Conservation (phyloP, 2,888 invertebrate genomes). For the Drosophila engyochracea region DNA sequence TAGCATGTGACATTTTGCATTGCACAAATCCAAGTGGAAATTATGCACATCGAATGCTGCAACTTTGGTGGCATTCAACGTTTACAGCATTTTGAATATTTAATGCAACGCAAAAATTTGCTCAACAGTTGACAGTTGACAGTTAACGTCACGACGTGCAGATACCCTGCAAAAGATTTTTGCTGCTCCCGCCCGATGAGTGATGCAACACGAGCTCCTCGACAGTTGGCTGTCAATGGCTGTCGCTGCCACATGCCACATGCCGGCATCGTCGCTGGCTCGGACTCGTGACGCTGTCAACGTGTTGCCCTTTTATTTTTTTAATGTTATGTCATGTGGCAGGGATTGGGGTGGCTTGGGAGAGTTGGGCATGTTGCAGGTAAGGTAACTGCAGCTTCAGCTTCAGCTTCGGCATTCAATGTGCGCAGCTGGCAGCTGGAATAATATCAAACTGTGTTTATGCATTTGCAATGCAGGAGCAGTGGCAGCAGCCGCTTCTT, state of each 20-base stretch:
- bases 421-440: slow-evolving; percentile 75
- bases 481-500: slow-evolving; percentile 30
- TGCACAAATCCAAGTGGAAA: slow-evolving; percentile 76
- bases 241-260: slow-evolving; percentile 54
- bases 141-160: slow-evolving; percentile 15
- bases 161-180: slow-evolving; percentile 37
- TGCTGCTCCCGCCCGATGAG: background rate
- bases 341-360: background rate
- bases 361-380: background rate
- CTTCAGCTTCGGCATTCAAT: slow-evolving; percentile 50
- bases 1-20: slow-evolving; percentile 56
- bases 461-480: slow-evolving; percentile 74
- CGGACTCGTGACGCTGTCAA: slow-evolving; percentile 23
- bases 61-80: slow-evolving; percentile 59
- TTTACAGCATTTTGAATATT: slow-evolving; percentile 80
- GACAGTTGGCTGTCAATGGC: slow-evolving; percentile 40
- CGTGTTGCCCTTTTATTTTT: slow-evolving; percentile 42
- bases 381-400: slow-evolving; percentile 27
- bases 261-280: slow-evolving; percentile 5
- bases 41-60: slow-evolving; percentile 72
- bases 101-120: slow-evolving; percentile 47
- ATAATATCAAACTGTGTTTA: slow-evolving; percentile 80
- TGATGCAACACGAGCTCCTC: slow-evolving; percentile 6
- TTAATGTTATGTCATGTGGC: slow-evolving; percentile 18
- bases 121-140: slow-evolving; percentile 9